These are phyloP conservation scores for Aptenodytes patagonicus DNA, from an alignment of 2,113 vertebrate species.

Conservation along the genomic window DNA sequence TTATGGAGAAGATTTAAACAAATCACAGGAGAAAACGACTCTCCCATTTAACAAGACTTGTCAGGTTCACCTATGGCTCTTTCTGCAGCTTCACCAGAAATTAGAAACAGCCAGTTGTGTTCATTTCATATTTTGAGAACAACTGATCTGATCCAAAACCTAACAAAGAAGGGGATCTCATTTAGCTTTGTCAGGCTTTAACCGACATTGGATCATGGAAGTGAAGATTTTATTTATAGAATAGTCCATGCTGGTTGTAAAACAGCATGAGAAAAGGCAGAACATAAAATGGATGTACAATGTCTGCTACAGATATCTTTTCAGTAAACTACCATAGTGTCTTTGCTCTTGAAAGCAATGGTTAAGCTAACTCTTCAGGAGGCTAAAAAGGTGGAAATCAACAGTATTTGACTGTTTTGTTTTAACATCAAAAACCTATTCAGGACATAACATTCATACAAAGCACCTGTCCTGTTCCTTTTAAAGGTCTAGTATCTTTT, in stretches of 20 bases:
- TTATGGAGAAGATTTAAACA: background rate
- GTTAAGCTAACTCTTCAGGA: background rate
- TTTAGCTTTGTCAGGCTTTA: background rate
- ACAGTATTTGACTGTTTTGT: background rate
- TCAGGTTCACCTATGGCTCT: background rate
- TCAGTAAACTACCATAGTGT: background rate
- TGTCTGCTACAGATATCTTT: background rate
- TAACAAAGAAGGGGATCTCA: background rate
- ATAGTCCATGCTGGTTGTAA: background rate
- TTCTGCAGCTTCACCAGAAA: background rate
- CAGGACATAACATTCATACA: background rate
- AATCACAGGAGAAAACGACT: background rate
- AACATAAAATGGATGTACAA: background rate
- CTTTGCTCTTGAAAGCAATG: background rate
- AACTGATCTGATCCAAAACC: background rate
- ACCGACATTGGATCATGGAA: background rate
- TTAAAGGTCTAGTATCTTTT: background rate
- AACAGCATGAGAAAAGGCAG: background rate
- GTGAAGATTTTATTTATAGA: background rate
- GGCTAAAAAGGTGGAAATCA: background rate
- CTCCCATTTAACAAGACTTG: background rate
- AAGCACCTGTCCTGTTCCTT: background rate
- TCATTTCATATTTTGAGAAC: background rate
- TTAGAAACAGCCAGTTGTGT: background rate
- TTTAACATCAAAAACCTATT: background rate